These are phyloP conservation scores for Lophura nycthemera DNA, from an alignment of 2,113 vertebrate species.

Conservation along the genomic window DNA sequence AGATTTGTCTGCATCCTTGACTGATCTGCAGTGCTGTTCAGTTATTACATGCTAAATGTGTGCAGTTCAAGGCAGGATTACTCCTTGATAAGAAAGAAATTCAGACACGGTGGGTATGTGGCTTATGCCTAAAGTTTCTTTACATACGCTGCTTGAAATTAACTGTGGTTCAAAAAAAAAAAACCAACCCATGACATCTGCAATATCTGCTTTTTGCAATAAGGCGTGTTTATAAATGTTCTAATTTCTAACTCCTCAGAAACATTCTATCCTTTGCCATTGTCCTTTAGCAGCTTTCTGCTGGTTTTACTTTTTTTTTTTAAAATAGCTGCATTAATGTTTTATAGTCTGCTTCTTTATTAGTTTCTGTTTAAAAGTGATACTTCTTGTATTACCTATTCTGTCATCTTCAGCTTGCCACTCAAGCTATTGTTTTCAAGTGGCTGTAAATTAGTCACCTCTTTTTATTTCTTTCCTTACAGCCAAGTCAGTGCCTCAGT, in stretches of 20 bases:
- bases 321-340: neutral
- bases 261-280: neutral
- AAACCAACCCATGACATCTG: neutral
- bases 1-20: slow-evolving; percentile 10
- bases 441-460: neutral
- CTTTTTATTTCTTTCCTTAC: neutral
- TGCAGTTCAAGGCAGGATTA: slow-evolving; percentile 26
- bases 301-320: neutral
- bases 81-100: slow-evolving; percentile 31
- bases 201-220: neutral
- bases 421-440: neutral
- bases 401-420: neutral
- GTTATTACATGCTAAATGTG: slow-evolving; percentile 14
- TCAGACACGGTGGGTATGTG: neutral
- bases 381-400: neutral
- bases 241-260: neutral
- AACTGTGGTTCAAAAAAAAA: neutral
- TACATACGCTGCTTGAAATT: neutral
- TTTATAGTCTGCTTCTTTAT: neutral
- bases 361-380: neutral
- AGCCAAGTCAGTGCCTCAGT: neutral
- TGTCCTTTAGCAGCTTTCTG: neutral
- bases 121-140: slow-evolving; percentile 22
- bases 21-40: slow-evolving; percentile 11
- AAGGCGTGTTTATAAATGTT: neutral